Evolutionary conservation across 1,140 invertebrate genomes (phyloP).

Genomic region (Drosophila santomea): DNA sequence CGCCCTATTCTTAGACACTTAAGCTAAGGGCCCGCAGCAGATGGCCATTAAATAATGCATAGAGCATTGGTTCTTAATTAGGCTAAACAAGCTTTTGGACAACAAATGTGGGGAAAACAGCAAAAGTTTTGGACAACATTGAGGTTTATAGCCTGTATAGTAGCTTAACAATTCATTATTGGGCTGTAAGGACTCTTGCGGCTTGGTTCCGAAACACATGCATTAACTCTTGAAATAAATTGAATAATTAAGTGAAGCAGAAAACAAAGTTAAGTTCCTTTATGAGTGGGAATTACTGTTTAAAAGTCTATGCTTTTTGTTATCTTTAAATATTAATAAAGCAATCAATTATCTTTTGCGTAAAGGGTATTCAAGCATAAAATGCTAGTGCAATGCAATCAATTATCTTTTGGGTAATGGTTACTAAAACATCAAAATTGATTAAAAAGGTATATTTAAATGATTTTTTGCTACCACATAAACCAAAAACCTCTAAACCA

Average conservation of each 20-base stretch:
- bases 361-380: too few relatives aligned
- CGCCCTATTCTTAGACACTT: constrained; percentile 15
- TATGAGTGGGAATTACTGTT: background rate
- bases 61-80: constrained; percentile 60
- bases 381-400: too few relatives aligned
- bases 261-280: too few relatives aligned
- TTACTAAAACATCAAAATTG: too few relatives aligned
- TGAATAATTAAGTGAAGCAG: background rate
- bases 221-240: background rate
- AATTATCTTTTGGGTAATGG: too few relatives aligned
- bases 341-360: too few relatives aligned
- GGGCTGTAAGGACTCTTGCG: background rate
- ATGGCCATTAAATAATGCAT: constrained; percentile 61
- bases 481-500: too few relatives aligned
- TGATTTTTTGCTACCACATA: too few relatives aligned
- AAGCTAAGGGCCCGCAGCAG: constrained; percentile 26
- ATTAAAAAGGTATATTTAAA: too few relatives aligned
- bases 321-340: too few relatives aligned
- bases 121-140: constrained; percentile 11
- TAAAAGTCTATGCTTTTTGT: too few relatives aligned
- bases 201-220: background rate
- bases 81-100: constrained; percentile 46
- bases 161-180: constrained; percentile 7
- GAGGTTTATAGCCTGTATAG: constrained; percentile 3
- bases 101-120: constrained; percentile 39